phyloP scores from a whole-genome alignment of 2,113 vertebrate genomes.

The Orthochromis malagaraziensis region DNA sequence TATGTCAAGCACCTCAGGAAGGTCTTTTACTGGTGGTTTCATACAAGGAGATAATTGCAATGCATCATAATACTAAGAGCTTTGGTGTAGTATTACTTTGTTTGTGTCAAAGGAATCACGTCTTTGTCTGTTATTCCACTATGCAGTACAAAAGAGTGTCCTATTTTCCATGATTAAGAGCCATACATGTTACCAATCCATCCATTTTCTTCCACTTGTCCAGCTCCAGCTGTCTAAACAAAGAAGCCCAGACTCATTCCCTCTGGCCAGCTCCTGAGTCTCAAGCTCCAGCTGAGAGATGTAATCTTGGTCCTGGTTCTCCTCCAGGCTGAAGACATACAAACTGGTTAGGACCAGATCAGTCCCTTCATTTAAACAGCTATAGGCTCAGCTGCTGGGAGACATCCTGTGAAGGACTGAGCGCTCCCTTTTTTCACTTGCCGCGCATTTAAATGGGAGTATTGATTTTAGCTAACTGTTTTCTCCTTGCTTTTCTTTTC shows the following conservation, averaged over 20 bases:
- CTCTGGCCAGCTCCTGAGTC: not conserved
- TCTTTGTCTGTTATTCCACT: not conserved
- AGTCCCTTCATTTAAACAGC: not conserved
- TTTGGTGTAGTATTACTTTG: not conserved
- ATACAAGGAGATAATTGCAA: not conserved
- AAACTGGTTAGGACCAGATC: not conserved
- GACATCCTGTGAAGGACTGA: not conserved
- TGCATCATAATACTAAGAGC: not conserved
- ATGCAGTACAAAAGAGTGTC: not conserved
- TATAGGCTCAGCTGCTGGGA: not conserved
- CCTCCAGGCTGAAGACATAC: not conserved
- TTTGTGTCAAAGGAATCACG: not conserved
- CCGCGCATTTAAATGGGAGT: not conserved
- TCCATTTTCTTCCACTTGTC: not conserved
- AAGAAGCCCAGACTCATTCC: accelerated
- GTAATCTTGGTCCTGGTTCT: not conserved
- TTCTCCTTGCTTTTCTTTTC: not conserved
- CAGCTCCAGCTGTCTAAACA: not conserved
- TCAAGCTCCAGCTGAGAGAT: not conserved
- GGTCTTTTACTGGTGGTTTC: not conserved
- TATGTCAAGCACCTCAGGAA: not conserved
- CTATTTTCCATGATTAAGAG: not conserved
- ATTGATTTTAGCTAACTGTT: not conserved
- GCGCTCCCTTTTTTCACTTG: not conserved
- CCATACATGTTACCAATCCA: not conserved